These are phyloP conservation scores for Argentina silus DNA, from an alignment of 2,797 vertebrate species.

Conservation along the genomic window DNA sequence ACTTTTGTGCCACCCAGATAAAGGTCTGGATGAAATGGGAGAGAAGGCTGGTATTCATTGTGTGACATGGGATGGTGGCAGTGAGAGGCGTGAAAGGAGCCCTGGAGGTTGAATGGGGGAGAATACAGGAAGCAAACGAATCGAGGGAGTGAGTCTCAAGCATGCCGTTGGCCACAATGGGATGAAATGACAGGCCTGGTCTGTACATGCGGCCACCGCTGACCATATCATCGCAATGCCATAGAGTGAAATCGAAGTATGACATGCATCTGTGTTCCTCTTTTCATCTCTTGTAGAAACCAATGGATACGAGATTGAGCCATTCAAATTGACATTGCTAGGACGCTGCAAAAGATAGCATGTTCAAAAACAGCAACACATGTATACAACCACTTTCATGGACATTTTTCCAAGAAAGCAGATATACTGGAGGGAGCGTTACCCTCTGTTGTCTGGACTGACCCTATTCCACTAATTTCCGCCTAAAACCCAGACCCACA, in stretches of 20 bases:
- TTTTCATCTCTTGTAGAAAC: constrained; percentile 29
- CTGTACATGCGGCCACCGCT: constrained; percentile 66
- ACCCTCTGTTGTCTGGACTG: no score
- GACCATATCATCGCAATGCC: constrained; percentile 65
- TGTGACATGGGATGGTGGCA: constrained; percentile 68
- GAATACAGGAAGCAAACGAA: constrained; percentile 75
- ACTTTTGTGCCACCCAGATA: constrained; percentile 77
- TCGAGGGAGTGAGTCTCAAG: constrained; percentile 68
- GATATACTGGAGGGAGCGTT: no score
- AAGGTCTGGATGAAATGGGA: constrained; percentile 69
- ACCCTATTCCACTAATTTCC: no score
- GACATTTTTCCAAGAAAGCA: no score
- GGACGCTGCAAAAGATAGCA: background rate
- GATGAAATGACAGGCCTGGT: constrained; percentile 63
- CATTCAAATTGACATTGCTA: background rate
- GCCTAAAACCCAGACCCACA: no score
- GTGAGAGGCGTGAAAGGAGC: constrained; percentile 79
- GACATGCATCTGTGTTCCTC: constrained; percentile 44
- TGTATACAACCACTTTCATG: background rate
- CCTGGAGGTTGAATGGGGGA: constrained; percentile 79
- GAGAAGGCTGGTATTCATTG: constrained; percentile 70
- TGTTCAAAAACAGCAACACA: background rate
- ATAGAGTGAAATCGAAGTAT: constrained; percentile 21
- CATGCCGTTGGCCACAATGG: constrained; percentile 69
- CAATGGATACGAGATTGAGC: background rate